Percentiles rank a stretch among this genome's conserved stretches.
These are phyloP conservation scores for Gadus chalcogrammus DNA, from an alignment of 2,113 vertebrate species.

Conservation along the genomic window DNA sequence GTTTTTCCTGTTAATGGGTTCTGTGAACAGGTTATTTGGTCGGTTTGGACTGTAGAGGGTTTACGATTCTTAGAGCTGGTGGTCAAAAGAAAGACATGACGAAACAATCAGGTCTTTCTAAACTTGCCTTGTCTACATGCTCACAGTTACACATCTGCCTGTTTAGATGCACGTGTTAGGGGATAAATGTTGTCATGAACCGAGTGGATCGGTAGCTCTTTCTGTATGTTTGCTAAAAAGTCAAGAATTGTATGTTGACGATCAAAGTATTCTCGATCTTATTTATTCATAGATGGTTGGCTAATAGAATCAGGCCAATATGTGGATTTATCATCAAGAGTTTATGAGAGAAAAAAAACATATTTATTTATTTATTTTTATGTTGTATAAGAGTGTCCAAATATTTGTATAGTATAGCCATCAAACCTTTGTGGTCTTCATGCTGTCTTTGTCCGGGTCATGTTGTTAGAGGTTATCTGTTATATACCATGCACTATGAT, in stretches of 20 bases:
- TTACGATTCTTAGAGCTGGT: constrained; percentile 21
- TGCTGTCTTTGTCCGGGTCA: constrained; percentile 34
- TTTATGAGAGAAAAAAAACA: constrained; percentile 15
- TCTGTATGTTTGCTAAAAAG: constrained; percentile 8
- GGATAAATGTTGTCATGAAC: constrained; percentile 1
- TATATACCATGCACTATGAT: constrained; percentile 72
- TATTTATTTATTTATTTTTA: constrained; percentile 13
- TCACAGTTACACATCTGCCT: constrained; percentile 23
- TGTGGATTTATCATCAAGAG: background rate
- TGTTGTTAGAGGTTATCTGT: constrained; percentile 34
- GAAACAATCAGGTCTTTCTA: constrained; percentile 24
- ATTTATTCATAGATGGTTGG: background rate
- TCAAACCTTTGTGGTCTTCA: constrained; percentile 24
- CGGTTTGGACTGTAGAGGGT: constrained; percentile 9
- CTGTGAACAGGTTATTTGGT: constrained; percentile 21
- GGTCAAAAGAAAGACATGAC: constrained; percentile 26
- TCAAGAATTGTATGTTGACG: constrained; percentile 7
- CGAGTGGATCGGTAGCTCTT: background rate
- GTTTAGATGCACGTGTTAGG: constrained; percentile 6
- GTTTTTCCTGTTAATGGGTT: constrained; percentile 21
- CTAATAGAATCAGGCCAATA: background rate
- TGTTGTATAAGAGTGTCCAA: constrained; percentile 23
- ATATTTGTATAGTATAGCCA: background rate
- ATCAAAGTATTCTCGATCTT: constrained; percentile 3
- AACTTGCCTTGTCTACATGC: constrained; percentile 44